Evolutionary conservation across 2,888 invertebrate species (phyloP).

Genomic region (Amiota communis): DNA sequence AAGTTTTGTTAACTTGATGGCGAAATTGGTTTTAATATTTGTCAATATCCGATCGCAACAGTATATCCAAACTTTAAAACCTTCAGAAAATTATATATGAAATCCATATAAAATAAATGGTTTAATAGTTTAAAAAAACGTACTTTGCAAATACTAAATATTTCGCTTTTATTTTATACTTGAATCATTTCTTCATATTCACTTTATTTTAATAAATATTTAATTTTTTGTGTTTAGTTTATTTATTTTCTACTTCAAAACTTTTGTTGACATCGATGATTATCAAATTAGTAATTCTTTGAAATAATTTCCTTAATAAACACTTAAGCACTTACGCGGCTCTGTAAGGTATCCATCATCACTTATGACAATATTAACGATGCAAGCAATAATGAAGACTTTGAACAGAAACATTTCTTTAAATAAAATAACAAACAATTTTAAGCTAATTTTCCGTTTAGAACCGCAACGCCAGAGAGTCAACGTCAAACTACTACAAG

Average conservation of each 20-base stretch:
- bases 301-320: not conserved
- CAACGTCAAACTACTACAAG: conserved; percentile 26
- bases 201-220: not conserved
- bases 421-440: conserved; percentile 31
- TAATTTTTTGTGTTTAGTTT: not conserved
- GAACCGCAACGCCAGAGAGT: conserved; percentile 40
- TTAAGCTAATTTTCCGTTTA: conserved; percentile 18
- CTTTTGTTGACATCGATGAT: too few relatives aligned
- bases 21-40: too few relatives aligned
- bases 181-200: not conserved
- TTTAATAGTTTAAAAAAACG: too few relatives aligned
- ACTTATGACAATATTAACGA: conserved; percentile 35
- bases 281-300: too few relatives aligned
- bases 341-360: conserved; percentile 63
- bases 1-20: too few relatives aligned
- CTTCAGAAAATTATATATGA: too few relatives aligned
- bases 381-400: conserved; percentile 41
- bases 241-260: not conserved
- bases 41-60: too few relatives aligned
- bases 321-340: conserved; percentile 69
- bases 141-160: not conserved
- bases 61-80: too few relatives aligned
- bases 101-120: too few relatives aligned
- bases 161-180: not conserved
- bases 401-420: conserved; percentile 31